phyloP scores from a whole-genome alignment of 2,888 invertebrate genomes.

The Athrips mouffetella region DNA sequence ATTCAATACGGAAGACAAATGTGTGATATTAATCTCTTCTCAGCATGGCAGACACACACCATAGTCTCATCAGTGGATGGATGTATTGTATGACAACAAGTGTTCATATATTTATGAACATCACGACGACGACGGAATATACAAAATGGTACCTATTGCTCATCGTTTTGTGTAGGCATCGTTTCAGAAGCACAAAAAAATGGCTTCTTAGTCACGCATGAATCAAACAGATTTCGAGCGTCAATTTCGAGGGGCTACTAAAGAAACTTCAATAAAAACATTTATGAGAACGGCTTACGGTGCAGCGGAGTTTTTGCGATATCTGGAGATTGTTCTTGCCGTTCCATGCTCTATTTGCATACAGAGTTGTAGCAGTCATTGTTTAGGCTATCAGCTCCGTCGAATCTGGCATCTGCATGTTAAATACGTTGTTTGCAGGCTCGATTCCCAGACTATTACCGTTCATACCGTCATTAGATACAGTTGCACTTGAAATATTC shows the following conservation, averaged over 20 bases:
- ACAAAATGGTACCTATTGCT: constrained; percentile 35
- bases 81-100: constrained; percentile 12
- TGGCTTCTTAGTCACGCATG: constrained; percentile 58
- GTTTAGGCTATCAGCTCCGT: constrained; percentile 64
- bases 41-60: neutral
- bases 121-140: constrained; percentile 5
- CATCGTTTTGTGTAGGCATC: constrained; percentile 42
- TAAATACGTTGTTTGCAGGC: constrained; percentile 55
- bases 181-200: constrained; percentile 49
- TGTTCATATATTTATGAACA: constrained; percentile 11
- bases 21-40: constrained; percentile 9
- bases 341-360: constrained; percentile 52
- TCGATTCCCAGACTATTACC: constrained; percentile 70
- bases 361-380: constrained; percentile 58
- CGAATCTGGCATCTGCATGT: constrained; percentile 60
- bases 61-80: constrained; percentile 1
- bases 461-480: constrained; percentile 64
- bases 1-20: constrained; percentile 12
- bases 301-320: constrained; percentile 42
- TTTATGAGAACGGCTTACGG: constrained; percentile 46
- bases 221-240: constrained; percentile 53
- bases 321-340: constrained; percentile 37
- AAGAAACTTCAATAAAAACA: constrained; percentile 46
- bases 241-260: constrained; percentile 50
- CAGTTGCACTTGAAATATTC: constrained; percentile 68